A percentile compares a stretch with the other conserved stretches of the same genome.
Evolutionary conservation across 2,797 vertebrate species (phyloP).

Genomic region (Myiotriccus ornatus): DNA sequence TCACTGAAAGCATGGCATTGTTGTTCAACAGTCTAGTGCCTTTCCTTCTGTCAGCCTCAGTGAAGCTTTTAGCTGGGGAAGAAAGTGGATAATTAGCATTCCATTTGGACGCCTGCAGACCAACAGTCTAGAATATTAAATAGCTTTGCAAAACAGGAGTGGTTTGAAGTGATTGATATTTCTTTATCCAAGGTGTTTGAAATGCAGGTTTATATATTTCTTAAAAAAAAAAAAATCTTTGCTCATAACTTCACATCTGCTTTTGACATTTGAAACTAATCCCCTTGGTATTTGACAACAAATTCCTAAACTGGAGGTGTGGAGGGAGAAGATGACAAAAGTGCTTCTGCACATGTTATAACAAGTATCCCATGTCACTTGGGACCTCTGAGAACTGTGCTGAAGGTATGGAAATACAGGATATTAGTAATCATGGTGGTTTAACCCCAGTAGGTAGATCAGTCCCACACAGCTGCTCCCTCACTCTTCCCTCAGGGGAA

Average conservation of each 20-base stretch:
- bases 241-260: background rate
- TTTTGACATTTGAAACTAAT: slow-evolving; percentile 44
- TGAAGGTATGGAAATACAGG: slow-evolving; percentile 15
- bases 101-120: slow-evolving; percentile 36
- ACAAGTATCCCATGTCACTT: slow-evolving; percentile 45
- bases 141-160: slow-evolving; percentile 9
- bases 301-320: slow-evolving; percentile 23
- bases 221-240: background rate
- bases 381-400: background rate
- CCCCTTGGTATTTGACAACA: slow-evolving; percentile 37
- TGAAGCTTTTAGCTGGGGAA: slow-evolving; percentile 29
- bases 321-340: background rate
- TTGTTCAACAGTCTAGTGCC: slow-evolving; percentile 76
- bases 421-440: background rate
- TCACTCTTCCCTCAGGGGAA: background rate
- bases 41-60: slow-evolving; percentile 74
- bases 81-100: slow-evolving; percentile 66
- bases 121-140: slow-evolving; percentile 61
- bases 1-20: slow-evolving; percentile 67
- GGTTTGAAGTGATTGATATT: slow-evolving; percentile 42
- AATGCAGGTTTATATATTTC: slow-evolving; percentile 9
- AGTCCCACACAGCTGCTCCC: rapidly evolving
- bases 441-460: background rate
- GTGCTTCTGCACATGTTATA: slow-evolving; percentile 61
- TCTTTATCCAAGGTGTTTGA: slow-evolving; percentile 11